phyloP scores from a whole-genome alignment of 2,888 invertebrate species.

The Zhengitettix transpicula region DNA sequence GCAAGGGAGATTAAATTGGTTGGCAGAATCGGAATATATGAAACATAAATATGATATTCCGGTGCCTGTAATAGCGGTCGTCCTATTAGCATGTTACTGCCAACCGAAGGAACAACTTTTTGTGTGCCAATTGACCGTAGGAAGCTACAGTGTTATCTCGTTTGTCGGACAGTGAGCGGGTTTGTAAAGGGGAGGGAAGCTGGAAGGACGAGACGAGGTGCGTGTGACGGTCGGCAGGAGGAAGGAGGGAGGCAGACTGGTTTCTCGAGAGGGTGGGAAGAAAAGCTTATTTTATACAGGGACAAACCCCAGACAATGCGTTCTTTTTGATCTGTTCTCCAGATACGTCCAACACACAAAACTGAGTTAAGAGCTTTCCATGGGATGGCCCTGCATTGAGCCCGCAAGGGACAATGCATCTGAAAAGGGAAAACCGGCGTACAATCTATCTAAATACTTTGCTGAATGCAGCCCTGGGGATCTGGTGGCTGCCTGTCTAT shows the following conservation, averaged over 20 bases:
- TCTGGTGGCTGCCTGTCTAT: background rate
- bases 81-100: too few relatives aligned
- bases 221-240: background rate
- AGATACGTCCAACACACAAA: conserved; percentile 6
- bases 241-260: background rate
- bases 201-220: background rate
- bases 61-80: too few relatives aligned
- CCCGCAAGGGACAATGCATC: background rate
- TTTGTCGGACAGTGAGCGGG: too few relatives aligned
- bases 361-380: conserved; percentile 8
- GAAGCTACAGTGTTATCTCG: too few relatives aligned
- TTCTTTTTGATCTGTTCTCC: conserved; percentile 5
- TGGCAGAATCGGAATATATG: too few relatives aligned
- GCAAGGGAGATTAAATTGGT: too few relatives aligned
- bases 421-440: conserved; percentile 1
- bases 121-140: too few relatives aligned
- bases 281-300: conserved; percentile 2
- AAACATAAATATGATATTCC: too few relatives aligned
- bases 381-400: conserved; percentile 1
- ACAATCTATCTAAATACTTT: conserved; percentile 8
- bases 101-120: too few relatives aligned
- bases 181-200: background rate
- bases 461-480: conserved; percentile 5
- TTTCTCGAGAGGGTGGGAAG: background rate
- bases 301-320: conserved; percentile 6